These are phyloP conservation scores for Seira musarum DNA, from an alignment of 2,888 invertebrate species.

Conservation along the genomic window DNA sequence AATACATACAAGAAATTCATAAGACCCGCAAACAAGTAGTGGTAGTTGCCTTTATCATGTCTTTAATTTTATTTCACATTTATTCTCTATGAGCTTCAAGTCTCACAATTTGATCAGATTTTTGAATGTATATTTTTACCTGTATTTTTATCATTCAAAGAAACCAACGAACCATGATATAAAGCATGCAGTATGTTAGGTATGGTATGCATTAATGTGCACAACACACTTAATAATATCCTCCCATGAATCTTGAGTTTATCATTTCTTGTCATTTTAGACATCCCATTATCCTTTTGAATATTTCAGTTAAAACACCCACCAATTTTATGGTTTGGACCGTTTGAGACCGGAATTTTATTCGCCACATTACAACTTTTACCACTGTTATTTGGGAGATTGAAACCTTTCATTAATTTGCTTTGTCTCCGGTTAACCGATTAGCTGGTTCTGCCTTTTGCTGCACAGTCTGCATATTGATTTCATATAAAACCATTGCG, in stretches of 20 bases:
- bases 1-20: too few species aligned
- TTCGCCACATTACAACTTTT: conserved; percentile 22
- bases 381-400: conserved; percentile 25
- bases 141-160: background rate
- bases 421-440: conserved; percentile 52
- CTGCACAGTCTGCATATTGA: conserved; percentile 21
- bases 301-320: background rate
- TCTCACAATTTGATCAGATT: too few species aligned
- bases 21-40: too few species aligned
- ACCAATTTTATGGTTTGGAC: conserved; percentile 17
- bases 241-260: conserved; percentile 3
- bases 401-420: conserved; percentile 38
- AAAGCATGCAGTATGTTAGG: too few species aligned
- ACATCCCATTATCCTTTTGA: conserved; percentile 7
- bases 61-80: too few species aligned
- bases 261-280: conserved; percentile 3
- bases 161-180: conserved; percentile 9
- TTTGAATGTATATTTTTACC: too few species aligned
- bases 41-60: too few species aligned
- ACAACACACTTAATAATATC: background rate
- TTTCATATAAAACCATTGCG: background rate
- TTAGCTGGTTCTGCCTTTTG: conserved; percentile 43
- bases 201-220: background rate
- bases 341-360: conserved; percentile 27
- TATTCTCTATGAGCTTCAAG: too few species aligned